Evolutionary conservation across 1,140 invertebrate genomes (phyloP).

Genomic region (Triops longicaudatus): DNA sequence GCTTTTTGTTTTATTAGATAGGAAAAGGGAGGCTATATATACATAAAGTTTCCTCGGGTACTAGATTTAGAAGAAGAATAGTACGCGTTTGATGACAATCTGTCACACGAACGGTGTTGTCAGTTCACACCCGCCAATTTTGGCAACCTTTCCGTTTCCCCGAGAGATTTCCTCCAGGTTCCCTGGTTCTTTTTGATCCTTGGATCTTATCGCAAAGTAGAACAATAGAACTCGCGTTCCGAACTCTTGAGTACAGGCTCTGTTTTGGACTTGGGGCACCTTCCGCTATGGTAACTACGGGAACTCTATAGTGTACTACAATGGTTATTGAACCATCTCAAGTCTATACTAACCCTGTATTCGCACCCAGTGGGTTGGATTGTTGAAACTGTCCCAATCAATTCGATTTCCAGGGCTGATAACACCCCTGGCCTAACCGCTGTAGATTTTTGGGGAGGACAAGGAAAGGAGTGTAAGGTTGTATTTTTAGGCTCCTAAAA

Average conservation of each 20-base stretch:
- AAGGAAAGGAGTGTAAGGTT: no score
- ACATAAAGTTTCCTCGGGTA: no score
- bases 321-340: no score
- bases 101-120: constrained; percentile 14
- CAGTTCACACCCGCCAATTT: constrained; percentile 14
- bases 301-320: no score
- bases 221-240: not conserved
- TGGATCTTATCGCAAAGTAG: not conserved
- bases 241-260: not conserved
- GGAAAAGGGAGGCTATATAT: not conserved
- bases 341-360: not conserved
- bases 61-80: not conserved
- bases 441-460: no score
- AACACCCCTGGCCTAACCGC: not conserved
- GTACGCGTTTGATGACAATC: constrained; percentile 3
- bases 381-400: constrained; percentile 15
- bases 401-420: not conserved
- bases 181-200: not conserved
- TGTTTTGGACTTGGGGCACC: no score
- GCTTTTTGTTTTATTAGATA: not conserved
- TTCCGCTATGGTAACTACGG: no score
- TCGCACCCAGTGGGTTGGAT: not conserved
- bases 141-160: not conserved
- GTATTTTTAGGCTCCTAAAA: no score
- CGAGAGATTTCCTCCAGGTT: not conserved